These are phyloP conservation scores for Philypnodon macrostomus DNA, from an alignment of 2,797 vertebrate species.

Conservation along the genomic window DNA sequence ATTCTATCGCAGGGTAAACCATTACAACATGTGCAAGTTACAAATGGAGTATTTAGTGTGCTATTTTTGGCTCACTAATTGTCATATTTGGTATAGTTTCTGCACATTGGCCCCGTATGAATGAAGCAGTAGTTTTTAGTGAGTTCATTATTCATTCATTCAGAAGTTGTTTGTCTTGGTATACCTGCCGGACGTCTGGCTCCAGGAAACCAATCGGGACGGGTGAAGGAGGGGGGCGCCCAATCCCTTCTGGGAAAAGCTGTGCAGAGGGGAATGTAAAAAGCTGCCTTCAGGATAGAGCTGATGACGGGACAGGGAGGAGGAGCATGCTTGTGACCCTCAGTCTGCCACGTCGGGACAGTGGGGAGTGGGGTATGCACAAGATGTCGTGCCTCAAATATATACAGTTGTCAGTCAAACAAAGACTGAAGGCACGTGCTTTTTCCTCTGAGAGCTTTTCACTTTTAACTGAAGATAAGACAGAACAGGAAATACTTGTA, in stretches of 20 bases:
- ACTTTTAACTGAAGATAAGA: slow-evolving; percentile 13
- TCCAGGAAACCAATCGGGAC: slow-evolving; percentile 75
- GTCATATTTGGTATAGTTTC: too few species aligned
- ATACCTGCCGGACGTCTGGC: slow-evolving; percentile 79
- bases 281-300: slow-evolving; percentile 54
- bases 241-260: slow-evolving; percentile 79
- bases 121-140: slow-evolving; percentile 1
- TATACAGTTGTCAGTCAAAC: slow-evolving; percentile 32
- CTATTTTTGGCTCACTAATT: too few species aligned
- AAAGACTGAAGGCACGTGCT: slow-evolving; percentile 12
- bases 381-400: slow-evolving; percentile 52
- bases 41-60: too few species aligned
- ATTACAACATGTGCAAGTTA: too few species aligned
- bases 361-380: slow-evolving; percentile 45
- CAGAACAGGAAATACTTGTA: slow-evolving; percentile 12
- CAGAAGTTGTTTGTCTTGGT: slow-evolving; percentile 10
- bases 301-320: slow-evolving; percentile 8
- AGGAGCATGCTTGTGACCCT: slow-evolving; percentile 55
- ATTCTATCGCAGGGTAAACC: too few species aligned
- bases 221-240: slow-evolving; percentile 63
- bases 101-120: too few species aligned
- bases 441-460: slow-evolving; percentile 16
- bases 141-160: slow-evolving; percentile 3
- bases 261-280: slow-evolving; percentile 66
- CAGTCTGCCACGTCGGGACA: slow-evolving; percentile 22